Conservation (phyloP, 2,113 vertebrate species). For the Ammodramus savannarum region DNA sequence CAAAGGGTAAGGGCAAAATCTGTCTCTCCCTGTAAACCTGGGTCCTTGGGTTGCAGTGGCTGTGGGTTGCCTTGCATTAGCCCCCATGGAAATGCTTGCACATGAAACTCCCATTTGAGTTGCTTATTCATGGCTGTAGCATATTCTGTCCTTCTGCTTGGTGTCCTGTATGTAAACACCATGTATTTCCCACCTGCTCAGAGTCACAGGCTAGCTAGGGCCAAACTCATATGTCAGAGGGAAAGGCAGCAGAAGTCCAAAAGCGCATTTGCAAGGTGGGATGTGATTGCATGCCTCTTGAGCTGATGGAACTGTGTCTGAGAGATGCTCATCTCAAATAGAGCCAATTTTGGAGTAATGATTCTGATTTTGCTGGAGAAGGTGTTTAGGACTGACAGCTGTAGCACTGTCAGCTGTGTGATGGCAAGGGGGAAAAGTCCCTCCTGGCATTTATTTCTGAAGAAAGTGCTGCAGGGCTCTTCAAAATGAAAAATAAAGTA, state of each 20-base stretch:
- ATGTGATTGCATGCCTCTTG: background rate
- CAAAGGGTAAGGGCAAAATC: background rate
- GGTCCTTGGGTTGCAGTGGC: fast-evolving
- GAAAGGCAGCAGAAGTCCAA: background rate
- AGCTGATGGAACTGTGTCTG: background rate
- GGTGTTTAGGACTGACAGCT: background rate
- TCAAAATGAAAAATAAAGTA: background rate
- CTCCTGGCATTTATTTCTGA: background rate
- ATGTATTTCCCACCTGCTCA: background rate
- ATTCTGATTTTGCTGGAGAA: background rate
- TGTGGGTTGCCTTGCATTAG: background rate
- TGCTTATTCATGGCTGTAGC: background rate
- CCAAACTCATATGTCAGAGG: background rate
- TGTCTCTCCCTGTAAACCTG: background rate
- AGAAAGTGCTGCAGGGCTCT: background rate
- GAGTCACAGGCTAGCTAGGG: background rate
- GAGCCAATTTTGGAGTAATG: background rate
- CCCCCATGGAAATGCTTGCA: background rate
- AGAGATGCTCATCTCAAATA: background rate
- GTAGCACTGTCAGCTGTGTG: background rate
- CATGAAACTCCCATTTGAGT: background rate
- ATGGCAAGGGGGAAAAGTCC: background rate
- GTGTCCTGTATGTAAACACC: background rate
- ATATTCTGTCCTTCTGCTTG: background rate
- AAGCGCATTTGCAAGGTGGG: background rate